Evolutionary conservation across 2,797 vertebrate genomes (phyloP).

Genomic region (Labeo calbasu): DNA sequence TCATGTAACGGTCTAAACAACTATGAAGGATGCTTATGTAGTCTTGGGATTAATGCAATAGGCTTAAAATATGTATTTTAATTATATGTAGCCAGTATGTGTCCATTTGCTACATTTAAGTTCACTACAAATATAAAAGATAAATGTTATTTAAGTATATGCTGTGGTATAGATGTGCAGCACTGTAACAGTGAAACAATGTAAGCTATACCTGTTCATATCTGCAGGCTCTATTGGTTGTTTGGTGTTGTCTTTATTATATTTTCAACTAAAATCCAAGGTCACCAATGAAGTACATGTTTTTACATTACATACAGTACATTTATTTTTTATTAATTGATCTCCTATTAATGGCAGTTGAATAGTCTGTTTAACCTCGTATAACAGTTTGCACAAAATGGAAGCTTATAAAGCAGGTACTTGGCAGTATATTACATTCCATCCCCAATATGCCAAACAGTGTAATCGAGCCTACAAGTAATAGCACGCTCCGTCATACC

Average conservation of each 20-base stretch:
- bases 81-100: neutral
- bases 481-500: constrained; percentile 10
- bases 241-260: neutral
- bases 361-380: neutral
- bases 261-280: neutral
- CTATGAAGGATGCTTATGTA: neutral
- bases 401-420: neutral
- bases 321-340: neutral
- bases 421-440: neutral
- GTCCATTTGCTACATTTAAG: no score
- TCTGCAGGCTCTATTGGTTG: neutral
- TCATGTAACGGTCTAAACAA: neutral
- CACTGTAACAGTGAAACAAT: neutral
- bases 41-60: neutral
- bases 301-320: no score
- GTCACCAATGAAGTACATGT: neutral
- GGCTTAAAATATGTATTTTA: constrained; percentile 4
- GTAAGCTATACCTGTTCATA: neutral
- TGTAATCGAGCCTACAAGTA: constrained; percentile 6
- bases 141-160: neutral
- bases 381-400: neutral
- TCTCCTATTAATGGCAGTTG: neutral
- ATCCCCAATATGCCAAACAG: neutral
- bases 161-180: neutral
- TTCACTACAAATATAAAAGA: no score